Percentiles rank a stretch among this genome's conserved stretches.
Conservation (phyloP, 2,797 vertebrate genomes). For the Chelon auratus region DNA sequence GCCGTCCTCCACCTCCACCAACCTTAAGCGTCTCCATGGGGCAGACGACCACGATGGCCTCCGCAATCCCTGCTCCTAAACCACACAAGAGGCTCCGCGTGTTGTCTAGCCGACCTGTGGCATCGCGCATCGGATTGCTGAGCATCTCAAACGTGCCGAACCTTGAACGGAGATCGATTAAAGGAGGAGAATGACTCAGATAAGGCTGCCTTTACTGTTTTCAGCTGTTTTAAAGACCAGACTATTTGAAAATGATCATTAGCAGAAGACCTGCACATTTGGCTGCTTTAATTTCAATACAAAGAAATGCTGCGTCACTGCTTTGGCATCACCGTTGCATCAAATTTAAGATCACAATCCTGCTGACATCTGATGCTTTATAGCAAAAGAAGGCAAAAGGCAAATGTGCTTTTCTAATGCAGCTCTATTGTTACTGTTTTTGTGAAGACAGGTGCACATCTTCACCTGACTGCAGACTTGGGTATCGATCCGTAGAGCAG, state of each 20-base stretch:
- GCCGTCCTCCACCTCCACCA: slow-evolving; percentile 5
- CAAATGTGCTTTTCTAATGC: neutral
- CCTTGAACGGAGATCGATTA: slow-evolving; percentile 61
- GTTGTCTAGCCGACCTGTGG: slow-evolving; percentile 85
- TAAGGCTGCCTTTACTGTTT: neutral
- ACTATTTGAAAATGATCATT: neutral
- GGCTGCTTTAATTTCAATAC: neutral
- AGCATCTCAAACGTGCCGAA: slow-evolving; percentile 88
- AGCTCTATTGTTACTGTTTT: neutral
- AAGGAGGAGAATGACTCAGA: neutral
- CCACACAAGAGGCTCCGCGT: slow-evolving; percentile 85
- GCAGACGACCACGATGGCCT: slow-evolving; percentile 85
- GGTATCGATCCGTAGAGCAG: slow-evolving; percentile 87
- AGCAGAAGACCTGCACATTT: neutral
- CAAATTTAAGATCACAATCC: neutral
- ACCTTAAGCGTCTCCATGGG: slow-evolving; percentile 89
- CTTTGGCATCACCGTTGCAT: neutral
- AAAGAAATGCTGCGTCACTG: slow-evolving; percentile 18
- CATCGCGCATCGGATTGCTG: slow-evolving; percentile 84
- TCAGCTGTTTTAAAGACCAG: neutral
- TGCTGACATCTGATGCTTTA: neutral
- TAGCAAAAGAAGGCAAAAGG: neutral
- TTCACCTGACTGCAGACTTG: slow-evolving; percentile 87
- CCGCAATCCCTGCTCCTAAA: slow-evolving; percentile 82
- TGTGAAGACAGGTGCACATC: slow-evolving; percentile 1